phyloP scores from a whole-genome alignment of 2,797 vertebrate genomes.

The Petrocephalus schoutedeni region DNA sequence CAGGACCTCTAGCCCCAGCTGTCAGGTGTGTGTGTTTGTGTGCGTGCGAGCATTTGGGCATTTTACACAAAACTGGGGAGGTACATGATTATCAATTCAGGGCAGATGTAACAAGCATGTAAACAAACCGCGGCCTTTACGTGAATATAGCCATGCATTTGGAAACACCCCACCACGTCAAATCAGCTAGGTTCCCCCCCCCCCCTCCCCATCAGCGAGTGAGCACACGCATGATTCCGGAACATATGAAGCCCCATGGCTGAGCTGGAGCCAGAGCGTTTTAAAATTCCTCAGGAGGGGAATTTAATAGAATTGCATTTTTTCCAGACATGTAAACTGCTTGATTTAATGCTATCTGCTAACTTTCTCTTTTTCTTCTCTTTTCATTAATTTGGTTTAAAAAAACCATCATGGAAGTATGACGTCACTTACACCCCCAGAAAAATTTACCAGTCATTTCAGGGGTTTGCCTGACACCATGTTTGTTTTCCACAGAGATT shows the following conservation, averaged over 20 bases:
- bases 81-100: neutral
- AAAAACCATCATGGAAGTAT: slow-evolving; percentile 54
- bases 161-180: too few relatives aligned
- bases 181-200: too few relatives aligned
- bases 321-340: slow-evolving; percentile 71
- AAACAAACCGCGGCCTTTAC: too few relatives aligned
- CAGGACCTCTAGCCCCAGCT: neutral
- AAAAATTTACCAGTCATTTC: slow-evolving; percentile 66
- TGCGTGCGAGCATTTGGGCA: neutral
- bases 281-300: slow-evolving; percentile 71
- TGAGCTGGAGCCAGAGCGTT: slow-evolving; percentile 49
- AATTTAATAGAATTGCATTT: slow-evolving; percentile 76
- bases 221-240: slow-evolving; percentile 65
- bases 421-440: slow-evolving; percentile 56
- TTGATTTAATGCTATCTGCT: slow-evolving; percentile 57
- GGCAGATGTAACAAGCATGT: neutral
- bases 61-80: neutral
- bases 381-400: slow-evolving; percentile 46
- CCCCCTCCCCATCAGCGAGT: slow-evolving; percentile 48
- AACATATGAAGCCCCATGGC: slow-evolving; percentile 47
- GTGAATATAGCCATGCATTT: too few relatives aligned
- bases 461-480: slow-evolving; percentile 56
- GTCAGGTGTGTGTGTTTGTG: neutral
- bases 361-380: neutral
- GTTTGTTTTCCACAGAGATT: slow-evolving; percentile 86